phyloP scores from a whole-genome alignment of 2,113 vertebrate genomes.

The Scytalopus superciliaris region DNA sequence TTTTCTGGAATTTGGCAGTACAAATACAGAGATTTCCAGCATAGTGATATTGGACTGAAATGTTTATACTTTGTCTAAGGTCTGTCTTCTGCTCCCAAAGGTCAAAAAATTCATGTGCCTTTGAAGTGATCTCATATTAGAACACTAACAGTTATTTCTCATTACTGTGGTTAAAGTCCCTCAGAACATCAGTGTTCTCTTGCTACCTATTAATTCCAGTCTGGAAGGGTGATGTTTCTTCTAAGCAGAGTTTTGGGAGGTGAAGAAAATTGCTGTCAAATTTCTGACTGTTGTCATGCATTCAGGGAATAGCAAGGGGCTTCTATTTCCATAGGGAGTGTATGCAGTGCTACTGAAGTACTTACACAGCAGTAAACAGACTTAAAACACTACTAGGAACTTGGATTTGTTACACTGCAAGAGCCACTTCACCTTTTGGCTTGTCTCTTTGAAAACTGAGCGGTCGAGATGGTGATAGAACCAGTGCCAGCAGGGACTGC shows the following conservation, averaged over 20 bases:
- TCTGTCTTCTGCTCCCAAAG: neutral
- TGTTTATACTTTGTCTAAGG: neutral
- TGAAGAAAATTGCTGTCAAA: neutral
- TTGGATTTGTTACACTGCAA: neutral
- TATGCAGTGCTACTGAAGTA: neutral
- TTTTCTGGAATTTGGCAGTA: neutral
- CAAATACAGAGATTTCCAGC: neutral
- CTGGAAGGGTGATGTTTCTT: neutral
- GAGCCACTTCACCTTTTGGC: neutral
- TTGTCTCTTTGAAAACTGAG: neutral
- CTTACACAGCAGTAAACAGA: neutral
- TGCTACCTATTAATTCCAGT: neutral
- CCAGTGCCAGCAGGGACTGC: neutral
- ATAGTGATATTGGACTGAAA: neutral
- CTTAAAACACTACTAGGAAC: neutral
- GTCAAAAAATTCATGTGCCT: neutral
- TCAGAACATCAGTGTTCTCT: neutral
- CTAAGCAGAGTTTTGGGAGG: neutral
- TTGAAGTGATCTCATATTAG: neutral
- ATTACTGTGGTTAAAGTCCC: neutral
- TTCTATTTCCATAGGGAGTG: neutral
- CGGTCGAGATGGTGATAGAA: neutral
- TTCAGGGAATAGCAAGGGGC: neutral
- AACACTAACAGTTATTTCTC: neutral
- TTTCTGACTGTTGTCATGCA: neutral